These are phyloP conservation scores for Drosophila austrosaltans DNA, from an alignment of 2,888 invertebrate species.

Conservation along the genomic window DNA sequence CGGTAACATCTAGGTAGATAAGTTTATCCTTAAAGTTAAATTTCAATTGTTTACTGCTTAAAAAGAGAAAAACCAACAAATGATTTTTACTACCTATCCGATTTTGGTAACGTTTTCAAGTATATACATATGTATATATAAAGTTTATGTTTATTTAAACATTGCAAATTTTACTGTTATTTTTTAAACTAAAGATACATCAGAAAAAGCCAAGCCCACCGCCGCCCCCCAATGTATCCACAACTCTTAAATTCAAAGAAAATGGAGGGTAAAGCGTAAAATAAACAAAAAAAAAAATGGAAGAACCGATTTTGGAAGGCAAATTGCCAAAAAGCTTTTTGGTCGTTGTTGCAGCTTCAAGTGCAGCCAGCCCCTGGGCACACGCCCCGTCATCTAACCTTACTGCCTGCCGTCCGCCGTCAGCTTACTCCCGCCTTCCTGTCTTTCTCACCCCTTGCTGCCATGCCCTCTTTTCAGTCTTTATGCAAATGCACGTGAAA, in stretches of 20 bases:
- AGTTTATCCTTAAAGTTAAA: neutral
- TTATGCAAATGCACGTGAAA: slow-evolving; percentile 77
- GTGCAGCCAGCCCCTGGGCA: slow-evolving; percentile 43
- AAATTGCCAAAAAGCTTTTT: slow-evolving; percentile 77
- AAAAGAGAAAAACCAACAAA: neutral
- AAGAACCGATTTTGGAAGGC: slow-evolving; percentile 57
- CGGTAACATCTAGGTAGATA: neutral
- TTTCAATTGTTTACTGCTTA: neutral
- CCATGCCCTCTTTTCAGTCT: slow-evolving; percentile 7
- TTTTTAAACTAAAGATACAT: too few relatives aligned
- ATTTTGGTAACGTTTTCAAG: too few relatives aligned
- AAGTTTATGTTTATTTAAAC: too few relatives aligned
- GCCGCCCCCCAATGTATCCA: neutral
- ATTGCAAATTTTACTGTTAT: too few relatives aligned
- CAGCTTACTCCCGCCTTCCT: neutral
- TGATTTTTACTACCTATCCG: neutral
- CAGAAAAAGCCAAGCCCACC: neutral
- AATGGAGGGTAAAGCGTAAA: neutral
- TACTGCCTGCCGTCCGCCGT: neutral
- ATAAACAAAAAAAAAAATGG: slow-evolving; percentile 15
- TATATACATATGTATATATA: too few relatives aligned
- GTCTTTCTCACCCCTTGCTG: slow-evolving; percentile 1
- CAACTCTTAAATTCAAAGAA: neutral
- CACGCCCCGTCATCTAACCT: slow-evolving; percentile 50
- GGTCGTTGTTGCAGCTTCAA: slow-evolving; percentile 56